Evolutionary conservation across 2,113 vertebrate genomes (phyloP), one percentile per base, ranked within the genome.

Genomic region (Myxocyprinus asiaticus): DNA sequence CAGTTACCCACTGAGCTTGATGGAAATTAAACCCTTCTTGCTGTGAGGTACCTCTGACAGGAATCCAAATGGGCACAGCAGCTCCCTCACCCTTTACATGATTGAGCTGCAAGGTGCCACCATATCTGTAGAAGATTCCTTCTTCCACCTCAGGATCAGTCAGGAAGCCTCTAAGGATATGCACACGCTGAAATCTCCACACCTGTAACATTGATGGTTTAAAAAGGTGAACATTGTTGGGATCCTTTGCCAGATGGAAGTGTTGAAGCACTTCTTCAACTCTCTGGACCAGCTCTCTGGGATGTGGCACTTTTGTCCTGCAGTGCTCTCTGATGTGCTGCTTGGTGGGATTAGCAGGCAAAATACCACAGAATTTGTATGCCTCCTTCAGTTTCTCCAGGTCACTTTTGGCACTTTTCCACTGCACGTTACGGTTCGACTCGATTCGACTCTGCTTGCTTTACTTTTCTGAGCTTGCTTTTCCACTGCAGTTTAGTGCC

Each of bases 121-220:
- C 77, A 6, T 84, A 44, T 50, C 76, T 74, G 75, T 81, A 81
- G 7, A 84, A 9, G 10, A 79, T 76, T 6, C 79, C 76, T 47
- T 82, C 65, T n/a, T n/a, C n/a, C n/a, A n/a, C n/a, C n/a, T n/a
- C n/a, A 33, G 71, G 80, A 56, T 76, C 80, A 79, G 80, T 82
- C 5, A 79, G 59, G 58, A 76, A 84, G 6, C 71, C 69, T 11
- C 56, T 43, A 44, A 80, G 61, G 7, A 72, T 76, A 56, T 84
- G 79, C 3, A 84, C 47, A 22, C 14, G 22, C 79, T 84, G 83
- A 15, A 84, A 74, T 12, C 75, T 8, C 82, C 77, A 83, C 22
- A 45, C 44, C 81, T 80, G 10, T 80, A 83, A 8, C 76, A 73
- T n/a, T n/a, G n/a, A n/a, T n/a, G n/a, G n/a, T n/a, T n/a, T n/a